Evolutionary conservation across 2,797 vertebrate genomes (phyloP).

Genomic region (Notolabrus celidotus): DNA sequence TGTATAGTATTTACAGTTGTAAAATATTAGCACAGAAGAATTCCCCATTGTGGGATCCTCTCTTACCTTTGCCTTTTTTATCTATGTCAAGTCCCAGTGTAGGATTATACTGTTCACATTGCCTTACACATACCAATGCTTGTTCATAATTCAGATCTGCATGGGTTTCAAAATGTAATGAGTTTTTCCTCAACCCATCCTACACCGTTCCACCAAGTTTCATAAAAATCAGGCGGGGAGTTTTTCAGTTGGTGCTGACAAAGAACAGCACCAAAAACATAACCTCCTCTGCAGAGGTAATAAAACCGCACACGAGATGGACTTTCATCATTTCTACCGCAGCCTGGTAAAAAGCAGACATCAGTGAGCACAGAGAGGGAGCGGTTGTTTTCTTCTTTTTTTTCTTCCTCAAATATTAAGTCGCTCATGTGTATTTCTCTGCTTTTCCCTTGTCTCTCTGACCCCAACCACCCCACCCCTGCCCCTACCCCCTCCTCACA

Average conservation of each 20-base stretch:
- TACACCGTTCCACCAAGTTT: neutral
- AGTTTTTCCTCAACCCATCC: neutral
- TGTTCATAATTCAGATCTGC: neutral
- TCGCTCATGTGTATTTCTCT: constrained; percentile 35
- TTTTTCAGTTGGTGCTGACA: neutral
- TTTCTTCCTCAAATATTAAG: constrained; percentile 42
- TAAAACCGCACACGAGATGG: constrained; percentile 12
- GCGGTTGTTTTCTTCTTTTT: neutral
- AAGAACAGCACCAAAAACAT: neutral
- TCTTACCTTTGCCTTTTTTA: too few species aligned
- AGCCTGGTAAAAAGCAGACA: neutral
- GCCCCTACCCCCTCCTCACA: neutral
- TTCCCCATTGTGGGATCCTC: too few species aligned
- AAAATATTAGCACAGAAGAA: too few species aligned
- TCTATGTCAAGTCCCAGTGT: neutral
- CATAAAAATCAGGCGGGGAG: neutral
- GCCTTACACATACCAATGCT: neutral
- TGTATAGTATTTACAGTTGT: too few species aligned
- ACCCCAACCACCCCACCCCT: neutral
- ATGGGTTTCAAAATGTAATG: neutral
- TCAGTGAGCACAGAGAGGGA: neutral
- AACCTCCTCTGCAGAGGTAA: constrained; percentile 1
- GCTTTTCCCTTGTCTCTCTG: constrained; percentile 32
- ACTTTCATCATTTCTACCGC: constrained; percentile 5
- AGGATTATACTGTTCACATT: neutral